Conservation (phyloP, 1,140 invertebrate species). For the Drosophila virilis region DNA sequence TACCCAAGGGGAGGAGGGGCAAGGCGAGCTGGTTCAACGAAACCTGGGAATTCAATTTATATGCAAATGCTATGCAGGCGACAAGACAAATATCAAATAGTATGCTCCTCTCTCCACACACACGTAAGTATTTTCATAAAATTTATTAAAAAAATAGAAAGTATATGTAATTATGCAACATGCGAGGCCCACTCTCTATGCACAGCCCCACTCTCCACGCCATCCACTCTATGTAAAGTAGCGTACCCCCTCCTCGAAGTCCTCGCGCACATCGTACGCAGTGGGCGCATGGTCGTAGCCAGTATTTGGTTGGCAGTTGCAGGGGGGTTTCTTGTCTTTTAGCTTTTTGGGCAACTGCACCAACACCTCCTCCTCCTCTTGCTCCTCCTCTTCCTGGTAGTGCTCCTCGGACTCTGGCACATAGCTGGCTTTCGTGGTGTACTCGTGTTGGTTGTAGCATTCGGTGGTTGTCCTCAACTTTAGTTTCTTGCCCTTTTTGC, state of each 20-base stretch:
- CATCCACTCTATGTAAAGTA: slow-evolving; percentile 55
- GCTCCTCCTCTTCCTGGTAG: slow-evolving; percentile 23
- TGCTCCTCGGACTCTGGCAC: neutral
- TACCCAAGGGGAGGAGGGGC: slow-evolving; percentile 22
- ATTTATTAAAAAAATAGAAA: slow-evolving; percentile 66
- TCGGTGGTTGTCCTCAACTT: slow-evolving; percentile 38
- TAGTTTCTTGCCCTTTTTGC: slow-evolving; percentile 34
- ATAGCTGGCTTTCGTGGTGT: neutral
- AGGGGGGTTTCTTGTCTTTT: slow-evolving; percentile 8
- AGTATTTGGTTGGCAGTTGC: slow-evolving; percentile 15
- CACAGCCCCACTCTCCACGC: neutral
- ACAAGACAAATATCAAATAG: slow-evolving; percentile 58
- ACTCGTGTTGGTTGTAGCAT: slow-evolving; percentile 12
- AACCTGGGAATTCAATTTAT: slow-evolving; percentile 76
- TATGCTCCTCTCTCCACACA: slow-evolving; percentile 1
- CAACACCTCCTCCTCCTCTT: slow-evolving; percentile 9
- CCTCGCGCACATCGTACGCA: slow-evolving; percentile 54
- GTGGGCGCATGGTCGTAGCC: slow-evolving; percentile 25
- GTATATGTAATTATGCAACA: slow-evolving; percentile 64
- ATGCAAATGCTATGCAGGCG: slow-evolving; percentile 77
- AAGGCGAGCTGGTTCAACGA: slow-evolving; percentile 6
- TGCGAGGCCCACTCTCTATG: slow-evolving; percentile 17
- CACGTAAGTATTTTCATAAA: slow-evolving; percentile 67
- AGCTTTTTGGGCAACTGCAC: slow-evolving; percentile 26
- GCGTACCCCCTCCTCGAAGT: slow-evolving; percentile 52